A percentile compares a stretch with the other conserved stretches of the same genome.
These are phyloP conservation scores for Melanotaenia maccullochi DNA, from an alignment of 2,797 vertebrate genomes.

Conservation along the genomic window DNA sequence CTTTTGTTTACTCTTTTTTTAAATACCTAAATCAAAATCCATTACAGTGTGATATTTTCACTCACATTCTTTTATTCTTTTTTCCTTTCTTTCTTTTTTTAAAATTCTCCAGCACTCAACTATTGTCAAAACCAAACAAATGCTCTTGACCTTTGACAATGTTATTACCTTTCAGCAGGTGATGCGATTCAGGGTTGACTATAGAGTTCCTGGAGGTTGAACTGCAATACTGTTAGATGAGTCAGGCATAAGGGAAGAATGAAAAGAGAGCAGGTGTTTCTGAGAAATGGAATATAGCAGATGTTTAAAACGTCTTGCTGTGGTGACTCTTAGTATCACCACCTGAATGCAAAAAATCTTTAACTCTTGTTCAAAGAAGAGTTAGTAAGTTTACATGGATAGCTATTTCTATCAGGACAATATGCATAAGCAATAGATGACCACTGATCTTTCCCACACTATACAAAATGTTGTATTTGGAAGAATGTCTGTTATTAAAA, in stretches of 20 bases:
- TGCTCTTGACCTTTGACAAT: conserved; percentile 81
- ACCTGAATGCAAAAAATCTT: conserved; percentile 43
- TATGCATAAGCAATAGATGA: background rate
- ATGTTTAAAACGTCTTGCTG: conserved; percentile 56
- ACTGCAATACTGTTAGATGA: conserved; percentile 46
- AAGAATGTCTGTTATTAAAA: too few species aligned
- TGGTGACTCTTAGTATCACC: conserved; percentile 38
- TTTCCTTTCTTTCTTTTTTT: conserved; percentile 5
- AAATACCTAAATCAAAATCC: conserved; percentile 81
- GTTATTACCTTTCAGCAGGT: conserved; percentile 81
- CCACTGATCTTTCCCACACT: background rate
- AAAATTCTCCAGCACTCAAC: conserved; percentile 61
- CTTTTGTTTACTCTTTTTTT: conserved; percentile 58
- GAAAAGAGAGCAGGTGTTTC: conserved; percentile 50
- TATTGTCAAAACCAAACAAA: conserved; percentile 65
- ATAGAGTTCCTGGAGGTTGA: conserved; percentile 55
- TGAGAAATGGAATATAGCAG: conserved; percentile 66
- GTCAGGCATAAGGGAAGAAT: conserved; percentile 37
- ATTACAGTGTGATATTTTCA: conserved; percentile 67
- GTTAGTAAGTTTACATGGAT: conserved; percentile 24
- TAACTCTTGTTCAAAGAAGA: conserved; percentile 31
- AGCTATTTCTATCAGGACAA: conserved; percentile 33
- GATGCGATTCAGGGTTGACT: conserved; percentile 71
- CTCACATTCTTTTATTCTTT: conserved; percentile 2
- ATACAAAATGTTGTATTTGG: background rate